Evolutionary conservation across 1,140 invertebrate species (phyloP).

Genomic region (Plodia interpunctella): DNA sequence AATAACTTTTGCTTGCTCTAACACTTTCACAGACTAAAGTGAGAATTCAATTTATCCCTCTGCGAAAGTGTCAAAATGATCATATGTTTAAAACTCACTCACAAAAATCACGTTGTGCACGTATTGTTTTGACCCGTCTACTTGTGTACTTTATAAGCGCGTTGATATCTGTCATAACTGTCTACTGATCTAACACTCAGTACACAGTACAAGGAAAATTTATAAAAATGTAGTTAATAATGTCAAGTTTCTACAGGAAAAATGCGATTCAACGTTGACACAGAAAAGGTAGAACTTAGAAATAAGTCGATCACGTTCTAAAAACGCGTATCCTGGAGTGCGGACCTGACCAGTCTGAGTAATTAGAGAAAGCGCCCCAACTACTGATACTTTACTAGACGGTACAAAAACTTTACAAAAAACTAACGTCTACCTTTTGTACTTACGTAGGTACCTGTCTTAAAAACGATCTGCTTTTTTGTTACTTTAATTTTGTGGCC

Average conservation of each 20-base stretch:
- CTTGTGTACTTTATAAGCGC: no score
- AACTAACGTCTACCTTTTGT: constrained; percentile 12
- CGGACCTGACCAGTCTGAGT: constrained; percentile 25
- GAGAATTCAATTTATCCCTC: no score
- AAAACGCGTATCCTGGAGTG: constrained; percentile 17
- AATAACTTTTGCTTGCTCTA: no score
- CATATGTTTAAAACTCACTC: no score
- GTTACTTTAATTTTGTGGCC: constrained; percentile 19
- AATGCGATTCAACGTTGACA: not conserved
- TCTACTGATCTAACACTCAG: no score
- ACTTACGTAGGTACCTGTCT: not conserved
- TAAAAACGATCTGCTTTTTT: constrained; percentile 20
- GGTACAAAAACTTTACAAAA: constrained; percentile 14
- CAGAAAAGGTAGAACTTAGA: not conserved
- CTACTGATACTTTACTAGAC: constrained; percentile 5
- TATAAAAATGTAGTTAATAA: no score
- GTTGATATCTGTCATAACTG: no score
- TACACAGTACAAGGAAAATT: no score
- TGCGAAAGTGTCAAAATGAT: no score
- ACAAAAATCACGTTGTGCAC: no score
- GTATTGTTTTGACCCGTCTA: no score
- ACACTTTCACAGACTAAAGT: no score
- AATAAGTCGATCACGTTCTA: constrained; percentile 5
- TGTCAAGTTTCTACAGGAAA: not conserved
- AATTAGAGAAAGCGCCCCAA: constrained; percentile 35